These are phyloP conservation scores for Selene dorsalis DNA, from an alignment of 2,797 vertebrate species.

Conservation along the genomic window DNA sequence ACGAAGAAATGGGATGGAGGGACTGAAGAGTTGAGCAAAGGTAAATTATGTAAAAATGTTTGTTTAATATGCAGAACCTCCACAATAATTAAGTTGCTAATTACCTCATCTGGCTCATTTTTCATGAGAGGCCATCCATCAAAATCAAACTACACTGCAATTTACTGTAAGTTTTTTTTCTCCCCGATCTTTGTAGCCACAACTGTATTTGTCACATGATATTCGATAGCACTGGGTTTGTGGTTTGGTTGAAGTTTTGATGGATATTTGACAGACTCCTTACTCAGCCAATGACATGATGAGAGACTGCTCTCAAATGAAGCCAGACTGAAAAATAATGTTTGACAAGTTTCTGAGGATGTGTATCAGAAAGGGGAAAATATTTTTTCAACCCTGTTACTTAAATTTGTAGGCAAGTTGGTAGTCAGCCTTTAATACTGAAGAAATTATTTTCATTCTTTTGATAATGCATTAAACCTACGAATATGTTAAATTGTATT, in stretches of 20 bases:
- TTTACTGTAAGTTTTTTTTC: background rate
- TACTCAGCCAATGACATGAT: background rate
- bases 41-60: slow-evolving; percentile 30
- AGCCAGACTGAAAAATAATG: slow-evolving; percentile 13
- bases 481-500: background rate
- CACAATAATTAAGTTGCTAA: slow-evolving; percentile 1
- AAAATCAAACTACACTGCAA: background rate
- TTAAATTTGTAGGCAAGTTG: background rate
- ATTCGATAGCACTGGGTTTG: background rate
- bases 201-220: background rate
- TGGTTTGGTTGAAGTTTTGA: slow-evolving; percentile 16
- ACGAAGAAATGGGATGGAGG: slow-evolving; percentile 34
- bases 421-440: background rate
- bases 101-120: slow-evolving; percentile 8
- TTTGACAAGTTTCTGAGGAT: slow-evolving; percentile 8
- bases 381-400: background rate
- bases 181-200: background rate
- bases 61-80: slow-evolving; percentile 2
- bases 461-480: background rate
- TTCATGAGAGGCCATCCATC: background rate
- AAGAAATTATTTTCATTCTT: background rate
- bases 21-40: slow-evolving; percentile 28
- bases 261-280: background rate
- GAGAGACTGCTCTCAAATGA: slow-evolving; percentile 8
- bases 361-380: background rate